Evolutionary conservation across 2,888 invertebrate genomes (phyloP), one percentile per base, ranked within the genome.

Genomic region (Rhamphomyia laevipes): DNA sequence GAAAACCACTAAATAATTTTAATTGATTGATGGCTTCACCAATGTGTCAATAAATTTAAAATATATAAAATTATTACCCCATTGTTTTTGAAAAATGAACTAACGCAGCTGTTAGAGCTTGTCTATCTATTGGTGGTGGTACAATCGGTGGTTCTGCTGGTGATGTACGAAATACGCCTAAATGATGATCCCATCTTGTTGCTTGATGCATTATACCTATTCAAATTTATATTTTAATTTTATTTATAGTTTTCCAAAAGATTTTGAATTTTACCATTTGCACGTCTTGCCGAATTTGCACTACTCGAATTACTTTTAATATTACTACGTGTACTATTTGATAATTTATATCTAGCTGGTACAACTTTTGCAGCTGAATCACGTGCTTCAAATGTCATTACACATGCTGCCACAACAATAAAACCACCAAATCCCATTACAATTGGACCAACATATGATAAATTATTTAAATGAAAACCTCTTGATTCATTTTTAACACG

Each of bases 401-500:
- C 96, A 65, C 95, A 95, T 0, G 95, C 93, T 30, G 95, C 92
- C 18, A 96, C 95, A 38, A 96, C 89, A 57, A 94, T 90, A 67
- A 96, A 96, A 37, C 91, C 92, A 70, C 96, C 95, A 53, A 94
- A 84, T 30, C 96, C 96, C 95, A 96, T 96, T 47, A 96, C 85
- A 55, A 95, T 89, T 2, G 96, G 96, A 0, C 96, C 96, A n/a
- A 92, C 87, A 67, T 95, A 96, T 1, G 92, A 89, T 47, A 95
- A 75, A 65, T 90, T 90, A 70, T 88, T 89, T 55, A 90, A 76
- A 64, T 90, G 89, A 65, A 87, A 86, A 15, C 86, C 86, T 38
- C 86, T 77, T 9, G 86, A 81, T 65, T 88, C 86, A 62, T 87
- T 86, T 70, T 86, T 86, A 21, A 87, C 83, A 30, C 80, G 78